Base-by-base conservation (phyloP, 2,113 vertebrate species). In the Sinosuthora webbiana region DNA sequence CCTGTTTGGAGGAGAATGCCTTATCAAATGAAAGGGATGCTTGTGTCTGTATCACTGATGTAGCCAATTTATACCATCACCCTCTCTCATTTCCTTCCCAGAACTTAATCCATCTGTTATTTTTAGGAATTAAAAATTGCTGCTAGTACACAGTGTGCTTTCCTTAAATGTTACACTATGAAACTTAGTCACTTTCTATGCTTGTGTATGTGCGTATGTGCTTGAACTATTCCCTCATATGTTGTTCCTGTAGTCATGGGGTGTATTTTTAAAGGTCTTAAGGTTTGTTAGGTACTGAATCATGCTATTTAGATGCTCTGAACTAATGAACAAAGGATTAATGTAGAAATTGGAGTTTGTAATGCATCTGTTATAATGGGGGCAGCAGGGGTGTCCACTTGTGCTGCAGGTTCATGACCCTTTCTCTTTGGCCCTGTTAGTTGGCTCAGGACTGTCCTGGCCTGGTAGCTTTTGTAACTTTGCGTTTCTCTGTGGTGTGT, bases 331-430 rank as follows among this genome's bases (percentile, higher is more conserved):
- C 15, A 30, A 31, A 56, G 73, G 31, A 23, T 80, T 19, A 50
- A 30, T 45, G 20, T 71, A 56, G 52, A 55, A 59, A 71, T 20
- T 19, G 15, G 60, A 45, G 21, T 59, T 45, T 50, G 21, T 79
- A 87, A 75, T 17, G 6, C 15, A 28, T 62, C 17, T 44, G 11
- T 27, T 65, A 15, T 13, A 52, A 15, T 39, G 23, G 25, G 2
- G 23, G 1, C 6, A 0, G 4, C 6, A 23, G 9, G 21, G 1
- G 4, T 15, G 53, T 47, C 33, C 10, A 21, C 24, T 63, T 68
- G 35, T 59, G 25, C 35, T 52, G 63, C 30, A 53, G 53, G 15
- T 83, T 76, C 0, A 0, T 37, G 25, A 35, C 30, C 28, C 16
- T 67, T 74, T 60, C 16, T 21, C n/a, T 28, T 73, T 50, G 42